These are phyloP conservation scores for Piaya cayana DNA, from an alignment of 2,113 vertebrate species.

Conservation along the genomic window DNA sequence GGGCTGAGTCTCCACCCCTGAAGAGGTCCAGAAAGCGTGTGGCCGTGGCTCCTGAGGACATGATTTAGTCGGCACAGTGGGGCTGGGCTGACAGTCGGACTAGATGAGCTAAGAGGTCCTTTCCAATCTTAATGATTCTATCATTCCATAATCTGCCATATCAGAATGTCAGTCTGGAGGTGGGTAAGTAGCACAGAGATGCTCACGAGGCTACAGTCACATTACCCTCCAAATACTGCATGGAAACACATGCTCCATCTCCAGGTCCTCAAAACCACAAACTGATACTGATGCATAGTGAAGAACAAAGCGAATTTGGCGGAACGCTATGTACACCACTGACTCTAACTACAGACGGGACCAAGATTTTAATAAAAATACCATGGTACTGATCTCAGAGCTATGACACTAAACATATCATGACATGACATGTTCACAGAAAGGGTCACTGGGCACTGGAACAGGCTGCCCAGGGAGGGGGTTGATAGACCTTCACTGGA, in stretches of 20 bases:
- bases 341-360: not conserved
- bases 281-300: not conserved
- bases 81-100: too few relatives aligned
- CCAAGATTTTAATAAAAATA: not conserved
- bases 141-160: not conserved
- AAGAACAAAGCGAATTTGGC: not conserved
- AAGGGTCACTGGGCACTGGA: too few relatives aligned
- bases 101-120: too few relatives aligned
- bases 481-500: too few relatives aligned
- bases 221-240: not conserved
- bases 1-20: too few relatives aligned
- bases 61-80: too few relatives aligned
- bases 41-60: too few relatives aligned
- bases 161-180: not conserved
- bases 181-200: not conserved
- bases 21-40: too few relatives aligned
- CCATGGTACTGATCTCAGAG: not conserved
- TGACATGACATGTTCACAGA: too few relatives aligned
- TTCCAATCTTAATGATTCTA: too few relatives aligned
- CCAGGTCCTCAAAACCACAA: not conserved
- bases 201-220: not conserved
- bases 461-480: too few relatives aligned
- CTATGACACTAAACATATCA: not conserved
- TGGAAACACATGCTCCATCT: not conserved
- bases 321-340: not conserved